Evolutionary conservation across 2,888 invertebrate genomes (phyloP).

Genomic region (Lamproptera curius): DNA sequence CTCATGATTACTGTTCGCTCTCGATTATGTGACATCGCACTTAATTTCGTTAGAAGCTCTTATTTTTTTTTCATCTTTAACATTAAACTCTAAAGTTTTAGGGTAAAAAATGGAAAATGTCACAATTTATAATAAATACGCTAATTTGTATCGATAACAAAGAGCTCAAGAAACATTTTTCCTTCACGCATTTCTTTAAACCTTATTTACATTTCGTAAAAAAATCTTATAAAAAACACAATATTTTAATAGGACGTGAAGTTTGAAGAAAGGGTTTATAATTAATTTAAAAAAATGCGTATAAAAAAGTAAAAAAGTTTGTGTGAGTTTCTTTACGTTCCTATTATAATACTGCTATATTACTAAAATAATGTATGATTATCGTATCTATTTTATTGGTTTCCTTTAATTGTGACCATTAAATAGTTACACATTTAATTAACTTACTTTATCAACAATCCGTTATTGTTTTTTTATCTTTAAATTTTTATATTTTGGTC

Average conservation of each 20-base stretch:
- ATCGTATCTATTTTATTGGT: slow-evolving; percentile 12
- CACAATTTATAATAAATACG: slow-evolving; percentile 29
- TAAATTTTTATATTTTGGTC: no score
- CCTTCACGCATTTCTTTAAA: slow-evolving; percentile 24
- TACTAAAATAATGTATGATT: slow-evolving; percentile 1
- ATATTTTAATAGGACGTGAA: slow-evolving; percentile 36
- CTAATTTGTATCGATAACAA: slow-evolving; percentile 24
- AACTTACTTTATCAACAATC: no score
- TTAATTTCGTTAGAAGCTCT: slow-evolving; percentile 54
- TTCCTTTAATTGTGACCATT: no score
- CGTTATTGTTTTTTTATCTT: no score
- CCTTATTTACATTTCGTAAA: slow-evolving; percentile 38
- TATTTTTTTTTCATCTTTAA: slow-evolving; percentile 43
- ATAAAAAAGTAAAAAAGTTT: slow-evolving; percentile 2
- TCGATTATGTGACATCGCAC: slow-evolving; percentile 64
- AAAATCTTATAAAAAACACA: slow-evolving; percentile 21
- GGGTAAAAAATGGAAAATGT: slow-evolving; percentile 42
- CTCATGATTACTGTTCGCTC: slow-evolving; percentile 38
- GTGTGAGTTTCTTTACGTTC: slow-evolving; percentile 1
- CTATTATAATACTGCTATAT: slow-evolving; percentile 12
- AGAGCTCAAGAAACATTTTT: slow-evolving; percentile 23
- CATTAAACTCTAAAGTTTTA: slow-evolving; percentile 31
- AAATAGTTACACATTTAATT: no score
- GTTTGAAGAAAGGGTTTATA: slow-evolving; percentile 12
- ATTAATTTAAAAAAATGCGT: not conserved